phyloP scores from a whole-genome alignment of 1,140 invertebrate genomes.

The Agraylea sexmaculata region DNA sequence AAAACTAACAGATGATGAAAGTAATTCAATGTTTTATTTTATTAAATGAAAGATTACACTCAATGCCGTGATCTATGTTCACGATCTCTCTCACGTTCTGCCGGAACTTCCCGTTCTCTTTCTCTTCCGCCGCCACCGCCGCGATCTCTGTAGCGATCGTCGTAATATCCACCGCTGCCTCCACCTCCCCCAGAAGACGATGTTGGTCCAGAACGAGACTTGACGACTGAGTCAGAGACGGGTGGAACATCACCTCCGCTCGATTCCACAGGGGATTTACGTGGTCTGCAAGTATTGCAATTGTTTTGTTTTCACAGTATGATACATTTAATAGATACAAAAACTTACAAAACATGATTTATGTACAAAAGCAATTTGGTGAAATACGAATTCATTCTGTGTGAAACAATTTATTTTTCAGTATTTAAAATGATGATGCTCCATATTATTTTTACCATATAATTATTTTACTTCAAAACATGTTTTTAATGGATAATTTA shows the following conservation, averaged over 20 bases:
- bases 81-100: slow-evolving; percentile 51
- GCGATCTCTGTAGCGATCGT: slow-evolving; percentile 65
- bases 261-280: slow-evolving; percentile 43
- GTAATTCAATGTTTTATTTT: background rate
- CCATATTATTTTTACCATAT: background rate
- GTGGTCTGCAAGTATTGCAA: slow-evolving; percentile 36
- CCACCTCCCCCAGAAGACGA: slow-evolving; percentile 34
- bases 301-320: background rate
- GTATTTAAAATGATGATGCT: slow-evolving; percentile 9
- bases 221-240: slow-evolving; percentile 38
- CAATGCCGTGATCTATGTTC: slow-evolving; percentile 64
- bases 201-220: slow-evolving; percentile 45
- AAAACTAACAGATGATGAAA: too few relatives aligned
- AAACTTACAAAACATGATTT: slow-evolving; percentile 9
- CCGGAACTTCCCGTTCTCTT: slow-evolving; percentile 46
- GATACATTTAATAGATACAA: slow-evolving; percentile 3
- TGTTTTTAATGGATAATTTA: too few relatives aligned
- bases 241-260: slow-evolving; percentile 30
- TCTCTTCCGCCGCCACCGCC: slow-evolving; percentile 53
- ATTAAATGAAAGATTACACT: slow-evolving; percentile 16
- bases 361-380: slow-evolving; percentile 7
- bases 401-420: background rate
- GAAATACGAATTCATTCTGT: background rate
- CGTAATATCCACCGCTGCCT: slow-evolving; percentile 60
- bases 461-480: slow-evolving; percentile 6